Conservation (phyloP, 1,140 invertebrate genomes). For the Heliothis virescens region DNA sequence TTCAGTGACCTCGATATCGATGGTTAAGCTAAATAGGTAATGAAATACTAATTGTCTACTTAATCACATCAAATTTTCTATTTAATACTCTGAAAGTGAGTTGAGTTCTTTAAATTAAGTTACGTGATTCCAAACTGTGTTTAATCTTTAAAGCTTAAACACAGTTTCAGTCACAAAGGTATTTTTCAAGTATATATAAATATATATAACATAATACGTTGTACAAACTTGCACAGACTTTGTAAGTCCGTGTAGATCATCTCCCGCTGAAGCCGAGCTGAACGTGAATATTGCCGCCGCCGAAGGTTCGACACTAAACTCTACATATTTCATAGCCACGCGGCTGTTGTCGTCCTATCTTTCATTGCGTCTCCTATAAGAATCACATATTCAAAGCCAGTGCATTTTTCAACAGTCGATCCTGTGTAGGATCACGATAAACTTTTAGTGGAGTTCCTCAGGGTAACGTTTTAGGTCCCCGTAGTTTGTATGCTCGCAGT, state of each 20-base stretch:
- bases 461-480: slow-evolving; percentile 12
- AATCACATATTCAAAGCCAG: slow-evolving; percentile 69
- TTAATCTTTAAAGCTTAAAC: no score
- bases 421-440: slow-evolving; percentile 63
- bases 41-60: neutral
- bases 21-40: neutral
- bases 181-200: slow-evolving; percentile 2
- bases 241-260: slow-evolving; percentile 17
- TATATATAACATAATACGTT: slow-evolving; percentile 23
- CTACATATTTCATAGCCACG: slow-evolving; percentile 57
- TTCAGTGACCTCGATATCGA: slow-evolving; percentile 11
- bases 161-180: no score
- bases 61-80: neutral
- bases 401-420: slow-evolving; percentile 78
- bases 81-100: no score
- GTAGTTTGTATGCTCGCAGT: neutral
- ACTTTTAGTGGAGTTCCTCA: slow-evolving; percentile 47
- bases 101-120: no score
- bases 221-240: slow-evolving; percentile 22
- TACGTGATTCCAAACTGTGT: no score
- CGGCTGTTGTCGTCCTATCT: slow-evolving; percentile 49
- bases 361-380: slow-evolving; percentile 60
- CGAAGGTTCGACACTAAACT: slow-evolving; percentile 53
- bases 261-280: slow-evolving; percentile 10
- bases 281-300: slow-evolving; percentile 27